Evolutionary conservation across 1,140 invertebrate species (phyloP).

Genomic region (Macrosteles quadrilineatus): DNA sequence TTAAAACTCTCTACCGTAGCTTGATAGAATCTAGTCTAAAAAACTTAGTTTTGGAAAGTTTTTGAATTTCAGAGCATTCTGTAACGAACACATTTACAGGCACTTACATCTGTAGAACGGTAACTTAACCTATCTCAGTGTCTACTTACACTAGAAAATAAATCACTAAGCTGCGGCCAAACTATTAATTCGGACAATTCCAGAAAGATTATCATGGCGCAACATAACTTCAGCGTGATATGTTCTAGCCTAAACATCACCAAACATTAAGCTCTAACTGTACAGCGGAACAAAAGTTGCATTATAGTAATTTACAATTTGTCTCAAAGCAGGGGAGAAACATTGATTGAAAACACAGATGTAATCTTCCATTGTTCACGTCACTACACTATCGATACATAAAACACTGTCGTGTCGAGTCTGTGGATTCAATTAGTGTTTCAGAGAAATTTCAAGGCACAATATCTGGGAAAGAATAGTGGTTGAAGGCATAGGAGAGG

Average conservation of each 20-base stretch:
- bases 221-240: not conserved
- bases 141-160: slow-evolving; percentile 1
- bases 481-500: slow-evolving; percentile 22
- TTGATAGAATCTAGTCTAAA: too few relatives aligned
- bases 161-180: not conserved
- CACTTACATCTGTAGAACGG: slow-evolving; percentile 5
- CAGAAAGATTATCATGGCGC: slow-evolving; percentile 27
- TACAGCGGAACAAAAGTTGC: not conserved
- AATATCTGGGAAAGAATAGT: slow-evolving; percentile 22
- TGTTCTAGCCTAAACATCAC: slow-evolving; percentile 1
- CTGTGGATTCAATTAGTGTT: slow-evolving; percentile 21
- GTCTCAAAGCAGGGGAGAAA: slow-evolving; percentile 6
- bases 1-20: too few relatives aligned
- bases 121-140: not conserved
- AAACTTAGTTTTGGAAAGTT: not conserved
- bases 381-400: not conserved
- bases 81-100: slow-evolving; percentile 15
- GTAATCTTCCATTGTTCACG: not conserved
- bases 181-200: slow-evolving; percentile 28
- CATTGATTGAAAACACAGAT: slow-evolving; percentile 17
- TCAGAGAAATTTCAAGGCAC: slow-evolving; percentile 24
- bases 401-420: not conserved
- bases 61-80: not conserved
- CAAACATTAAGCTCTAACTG: not conserved
- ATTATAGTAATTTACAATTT: not conserved